Evolutionary conservation across 2,888 invertebrate genomes (phyloP), one percentile per base, ranked within the genome.

Genomic region (Danaus chrysippus): DNA sequence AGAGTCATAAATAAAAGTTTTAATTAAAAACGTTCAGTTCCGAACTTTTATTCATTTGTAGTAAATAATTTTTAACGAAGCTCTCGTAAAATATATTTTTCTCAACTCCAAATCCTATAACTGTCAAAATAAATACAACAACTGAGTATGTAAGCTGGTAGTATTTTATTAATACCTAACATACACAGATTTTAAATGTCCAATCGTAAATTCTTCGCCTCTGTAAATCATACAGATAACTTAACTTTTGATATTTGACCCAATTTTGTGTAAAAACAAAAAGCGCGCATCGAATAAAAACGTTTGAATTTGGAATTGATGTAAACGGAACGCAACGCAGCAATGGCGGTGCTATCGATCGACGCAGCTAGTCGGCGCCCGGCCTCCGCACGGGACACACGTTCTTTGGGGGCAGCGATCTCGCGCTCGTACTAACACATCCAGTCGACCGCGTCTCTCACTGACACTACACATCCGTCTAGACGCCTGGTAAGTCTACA

Each of bases 301-400:
- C 68, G 64, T 70, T 71, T 64, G 68, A 70, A 70, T 71, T 68
- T 63, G 62, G 72, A 73, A 73, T 71, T 73, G 71, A 74, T 77
- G 79, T 75, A 78, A 83, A 84, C 83, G 84, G 79, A 82, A 83
- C 86, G 87, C 78, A 81, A 75, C 81, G 82, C 83, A 82, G 82
- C 81, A 76, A 83, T 82, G 86, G 86, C 81, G 70, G 76, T 63
- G 69, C 73, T 86, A 90, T 89, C 90, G 90, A 90, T 89, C 89
- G 86, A 77, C 82, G 86, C 85, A 75, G 73, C 63, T 82, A 89
- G 90, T 90, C 81, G 82, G 87, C 87, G 85, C 86, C 82, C 83
- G 83, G 81, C 81, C 78, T 65, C 73, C 76, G 77, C 73, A 78
- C 82, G 86, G 77, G 78, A 70, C 70, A 71, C 75, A 79, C 83